phyloP scores from a whole-genome alignment of 1,140 invertebrate species.

The Musca vetustissima region DNA sequence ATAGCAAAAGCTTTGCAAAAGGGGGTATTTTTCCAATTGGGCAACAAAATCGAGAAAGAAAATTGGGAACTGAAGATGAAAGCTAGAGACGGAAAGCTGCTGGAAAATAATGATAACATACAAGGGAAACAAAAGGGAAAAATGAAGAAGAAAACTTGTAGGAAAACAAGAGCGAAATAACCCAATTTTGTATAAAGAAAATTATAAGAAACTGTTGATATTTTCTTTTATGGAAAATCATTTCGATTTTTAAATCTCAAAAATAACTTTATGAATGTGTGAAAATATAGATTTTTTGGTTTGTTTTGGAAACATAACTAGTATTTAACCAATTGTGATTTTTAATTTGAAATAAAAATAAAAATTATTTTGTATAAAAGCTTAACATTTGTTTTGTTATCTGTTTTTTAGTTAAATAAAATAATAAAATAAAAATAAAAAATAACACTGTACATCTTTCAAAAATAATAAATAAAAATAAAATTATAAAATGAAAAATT shows the following conservation, averaged over 20 bases:
- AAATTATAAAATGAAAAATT: neutral
- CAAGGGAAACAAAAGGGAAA: neutral
- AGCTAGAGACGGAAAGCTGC: neutral
- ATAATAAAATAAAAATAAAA: constrained; percentile 12
- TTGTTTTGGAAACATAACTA: neutral
- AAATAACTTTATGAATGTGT: constrained; percentile 19
- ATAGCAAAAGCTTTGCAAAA: constrained; percentile 19
- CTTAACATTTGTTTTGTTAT: constrained; percentile 22
- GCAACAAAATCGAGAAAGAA: neutral
- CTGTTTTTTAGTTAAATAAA: constrained; percentile 4
- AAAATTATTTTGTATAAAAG: constrained; percentile 16
- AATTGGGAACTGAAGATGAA: neutral
- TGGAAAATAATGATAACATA: neutral
- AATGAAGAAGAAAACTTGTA: too few species aligned
- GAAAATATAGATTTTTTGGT: neutral
- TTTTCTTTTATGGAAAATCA: too few species aligned
- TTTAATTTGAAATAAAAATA: neutral
- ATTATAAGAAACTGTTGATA: too few species aligned
- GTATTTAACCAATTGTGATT: neutral
- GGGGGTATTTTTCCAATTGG: neutral
- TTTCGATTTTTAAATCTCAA: too few species aligned
- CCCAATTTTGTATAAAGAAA: neutral
- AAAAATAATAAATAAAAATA: constrained; percentile 11
- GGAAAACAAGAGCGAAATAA: neutral
- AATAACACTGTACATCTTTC: neutral